These are phyloP conservation scores for Brachionus plicatilis DNA, from an alignment of 1,140 invertebrate genomes.

Conservation along the genomic window DNA sequence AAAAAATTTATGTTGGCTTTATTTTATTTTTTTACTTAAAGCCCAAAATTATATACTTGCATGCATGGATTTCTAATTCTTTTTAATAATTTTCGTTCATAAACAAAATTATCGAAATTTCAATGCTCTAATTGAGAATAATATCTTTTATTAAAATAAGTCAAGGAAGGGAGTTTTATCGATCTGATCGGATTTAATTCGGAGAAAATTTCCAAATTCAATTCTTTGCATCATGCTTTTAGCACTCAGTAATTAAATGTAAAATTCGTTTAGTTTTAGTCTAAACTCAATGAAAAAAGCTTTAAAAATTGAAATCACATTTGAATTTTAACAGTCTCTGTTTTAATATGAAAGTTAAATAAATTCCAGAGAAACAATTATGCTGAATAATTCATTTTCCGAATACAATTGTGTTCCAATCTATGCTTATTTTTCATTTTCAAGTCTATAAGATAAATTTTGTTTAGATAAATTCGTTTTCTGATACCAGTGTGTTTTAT, in stretches of 20 bases:
- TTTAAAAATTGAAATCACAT: not conserved
- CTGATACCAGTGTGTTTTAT: not conserved
- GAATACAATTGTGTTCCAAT: not conserved
- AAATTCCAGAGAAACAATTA: conserved; percentile 12
- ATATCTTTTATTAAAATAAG: not conserved
- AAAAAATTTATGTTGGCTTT: not conserved
- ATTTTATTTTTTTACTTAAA: not conserved
- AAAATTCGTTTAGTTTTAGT: not conserved
- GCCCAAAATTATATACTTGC: not conserved
- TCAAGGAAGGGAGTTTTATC: not conserved
- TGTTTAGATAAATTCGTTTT: not conserved
- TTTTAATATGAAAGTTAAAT: not conserved
- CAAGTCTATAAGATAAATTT: not conserved
- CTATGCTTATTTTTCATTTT: not conserved
- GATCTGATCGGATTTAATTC: not conserved
- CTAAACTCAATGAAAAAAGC: not conserved
- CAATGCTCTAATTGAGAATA: not conserved
- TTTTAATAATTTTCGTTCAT: conserved; percentile 13
- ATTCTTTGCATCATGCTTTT: not conserved
- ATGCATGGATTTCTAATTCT: conserved; percentile 3
- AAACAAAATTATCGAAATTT: conserved; percentile 8
- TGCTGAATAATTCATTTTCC: conserved; percentile 19
- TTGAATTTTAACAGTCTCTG: not conserved
- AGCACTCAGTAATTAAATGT: not conserved
- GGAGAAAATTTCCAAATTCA: not conserved